Conservation (phyloP, 2,113 vertebrate species). For the Callipepla squamata region DNA sequence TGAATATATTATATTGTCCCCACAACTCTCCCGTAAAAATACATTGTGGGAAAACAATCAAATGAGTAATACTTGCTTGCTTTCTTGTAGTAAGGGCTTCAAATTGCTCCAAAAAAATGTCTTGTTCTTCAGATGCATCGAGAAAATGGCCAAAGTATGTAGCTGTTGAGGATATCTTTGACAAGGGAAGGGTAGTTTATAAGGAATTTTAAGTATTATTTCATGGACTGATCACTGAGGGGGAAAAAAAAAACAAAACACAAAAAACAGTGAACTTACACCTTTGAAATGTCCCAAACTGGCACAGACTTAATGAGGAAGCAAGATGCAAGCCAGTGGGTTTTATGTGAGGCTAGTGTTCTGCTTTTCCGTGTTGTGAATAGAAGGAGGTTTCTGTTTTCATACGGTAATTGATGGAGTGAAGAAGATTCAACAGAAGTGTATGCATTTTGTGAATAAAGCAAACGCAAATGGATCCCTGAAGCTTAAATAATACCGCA, state of each 20-base stretch:
- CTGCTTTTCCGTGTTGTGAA: conserved; percentile 36
- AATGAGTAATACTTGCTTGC: not conserved
- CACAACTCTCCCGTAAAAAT: not conserved
- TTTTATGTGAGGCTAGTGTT: conserved; percentile 61
- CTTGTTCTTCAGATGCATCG: not conserved
- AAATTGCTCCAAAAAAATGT: not conserved
- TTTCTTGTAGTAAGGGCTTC: not conserved
- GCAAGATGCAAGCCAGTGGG: conserved; percentile 8
- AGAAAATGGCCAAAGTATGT: not conserved
- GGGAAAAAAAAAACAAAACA: not conserved
- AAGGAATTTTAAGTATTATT: not conserved
- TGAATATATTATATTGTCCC: conserved; percentile 1
- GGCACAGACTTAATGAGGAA: conserved; percentile 27
- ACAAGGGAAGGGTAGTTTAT: not conserved
- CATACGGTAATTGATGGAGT: not conserved
- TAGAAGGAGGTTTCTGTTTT: not conserved
- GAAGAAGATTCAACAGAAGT: not conserved
- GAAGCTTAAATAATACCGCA: not conserved
- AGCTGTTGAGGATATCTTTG: not conserved
- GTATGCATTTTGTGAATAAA: conserved; percentile 16
- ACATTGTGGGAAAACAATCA: conserved; percentile 29
- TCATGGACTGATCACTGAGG: not conserved
- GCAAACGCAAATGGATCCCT: not conserved
- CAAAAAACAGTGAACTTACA: not conserved
- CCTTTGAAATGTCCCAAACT: conserved; percentile 32